These are phyloP conservation scores for Eutrigla gurnardus DNA, from an alignment of 2,797 vertebrate species.

Conservation along the genomic window DNA sequence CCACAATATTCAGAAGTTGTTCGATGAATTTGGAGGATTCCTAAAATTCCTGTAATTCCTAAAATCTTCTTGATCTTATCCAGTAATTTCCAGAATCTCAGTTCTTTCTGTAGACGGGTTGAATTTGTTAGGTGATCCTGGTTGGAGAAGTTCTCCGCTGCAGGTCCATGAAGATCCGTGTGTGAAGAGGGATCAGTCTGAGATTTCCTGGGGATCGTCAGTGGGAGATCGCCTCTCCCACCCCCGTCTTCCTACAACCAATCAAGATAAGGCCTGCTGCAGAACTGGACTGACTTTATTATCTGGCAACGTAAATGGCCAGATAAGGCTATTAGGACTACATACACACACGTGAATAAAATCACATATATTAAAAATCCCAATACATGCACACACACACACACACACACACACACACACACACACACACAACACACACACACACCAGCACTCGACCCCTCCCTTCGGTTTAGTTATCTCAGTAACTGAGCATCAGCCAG, in stretches of 20 bases:
- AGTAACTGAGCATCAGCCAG: constrained; percentile 50
- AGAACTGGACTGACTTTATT: constrained; percentile 61
- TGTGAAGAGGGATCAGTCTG: constrained; percentile 51
- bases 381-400: background rate
- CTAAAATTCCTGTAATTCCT: background rate
- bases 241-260: constrained; percentile 74
- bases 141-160: background rate
- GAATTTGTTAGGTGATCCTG: background rate
- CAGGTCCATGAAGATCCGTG: constrained; percentile 23
- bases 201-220: constrained; percentile 74
- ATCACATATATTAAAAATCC: background rate
- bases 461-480: constrained; percentile 38
- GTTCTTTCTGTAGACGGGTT: background rate
- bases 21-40: background rate
- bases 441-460: constrained; percentile 6
- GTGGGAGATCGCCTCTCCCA: constrained; percentile 68
- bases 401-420: background rate
- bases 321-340: background rate
- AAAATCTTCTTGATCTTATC: constrained; percentile 10
- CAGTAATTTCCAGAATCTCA: constrained; percentile 1
- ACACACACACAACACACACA: background rate
- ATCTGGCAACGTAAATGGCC: constrained; percentile 34
- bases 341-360: background rate
- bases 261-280: constrained; percentile 76
- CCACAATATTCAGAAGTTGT: background rate